Base-by-base conservation (phyloP, 2,797 vertebrate species). In the Fistularia commersonii region DNA sequence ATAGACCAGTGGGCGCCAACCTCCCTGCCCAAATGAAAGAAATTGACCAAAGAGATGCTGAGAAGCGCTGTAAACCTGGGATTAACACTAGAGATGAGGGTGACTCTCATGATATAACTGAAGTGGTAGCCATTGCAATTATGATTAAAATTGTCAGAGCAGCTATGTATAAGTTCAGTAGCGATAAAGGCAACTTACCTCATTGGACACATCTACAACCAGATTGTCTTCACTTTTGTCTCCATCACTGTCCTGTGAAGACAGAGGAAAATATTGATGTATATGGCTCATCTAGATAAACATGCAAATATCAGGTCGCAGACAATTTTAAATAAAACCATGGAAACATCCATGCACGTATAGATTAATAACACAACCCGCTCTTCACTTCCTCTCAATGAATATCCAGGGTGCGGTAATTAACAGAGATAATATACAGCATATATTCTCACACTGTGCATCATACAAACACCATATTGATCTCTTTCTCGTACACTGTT, bases 161-260 rank as follows among this genome's bases (percentile, higher is more conserved):
- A 23, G 23, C 23, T 40, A 7, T 40, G 12, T 12, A 1, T 7
- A 32, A n/a, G 11, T 12, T 12, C 10, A 45, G 8, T 45, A 32
- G 34, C 33, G 7, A 8, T 32, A 5, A 51, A n/a, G 11, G 6
- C 6, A 9, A 61, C 89, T 78, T 41, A 93, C 94, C 88, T 95
- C 93, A 48, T 90, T 90, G 53, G 88, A 90, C 58, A 90, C 88
- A 1, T 95, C 94, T 81, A 95, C 94, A 4, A 94, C 91, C 3
- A 95, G 84, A 82, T 93, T 94, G 83, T 88, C 91, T 41, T 95
- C 92, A 0, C 93, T 95, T 80, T 91, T 93, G 71, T 95, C 93
- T 42, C 88, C 93, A 1, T 95, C 92, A 0, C 93, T 95, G 40
- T 95, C 93, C 94, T 95, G 81, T 9, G 36, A 39, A 58, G 36